Base-by-base conservation (phyloP, 2,113 vertebrate genomes). In the Phycodurus eques region DNA sequence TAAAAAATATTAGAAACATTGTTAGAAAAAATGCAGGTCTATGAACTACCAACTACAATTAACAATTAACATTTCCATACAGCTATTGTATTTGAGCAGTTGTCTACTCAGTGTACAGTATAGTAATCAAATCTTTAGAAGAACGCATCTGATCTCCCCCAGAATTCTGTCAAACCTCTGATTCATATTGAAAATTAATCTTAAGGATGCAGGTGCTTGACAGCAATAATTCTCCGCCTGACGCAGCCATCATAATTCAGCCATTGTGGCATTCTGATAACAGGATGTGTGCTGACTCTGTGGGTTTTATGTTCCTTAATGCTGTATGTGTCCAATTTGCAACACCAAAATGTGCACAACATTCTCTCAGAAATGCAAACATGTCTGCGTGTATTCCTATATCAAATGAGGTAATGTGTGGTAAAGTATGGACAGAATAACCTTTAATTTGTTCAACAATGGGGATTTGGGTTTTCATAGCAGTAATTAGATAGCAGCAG, bases 181-280 rank as follows among this genome's bases (percentile, higher is more conserved):
- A 64, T 75, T 79, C 46, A 67, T 35, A 79, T 43, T 20, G 73
- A 71, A 81, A 80, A 82, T 71, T 33, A 66, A 76, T 74, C 63
- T n/a, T 70, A 67, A 67, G 49, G 60, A 43, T 35, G 47, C 54
- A 51, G 47, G 15, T 15, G 59, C 60, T 22, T 67, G 39, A 73
- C 60, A 71, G 57, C 73, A 67, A 72, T 78, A 82, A 82, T 85
- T 83, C 62, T 76, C 61, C 57, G 62, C 72, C 73, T 77, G 76
- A 87, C 79, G 66, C 56, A 72, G 72, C 65, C 70, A 70, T 56
- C 54, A 4, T 65, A 74, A 80, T 77, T 75, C 77, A 67, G 68
- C 10, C 22, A 39, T 46, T 67, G 42, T 68, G 72, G 76, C 68
- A 73, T 78, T 46, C 42, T 47, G 39, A 74, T 65, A 68, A 77